phyloP scores from a whole-genome alignment of 2,113 vertebrate genomes.

The Crotalus tigris region DNA sequence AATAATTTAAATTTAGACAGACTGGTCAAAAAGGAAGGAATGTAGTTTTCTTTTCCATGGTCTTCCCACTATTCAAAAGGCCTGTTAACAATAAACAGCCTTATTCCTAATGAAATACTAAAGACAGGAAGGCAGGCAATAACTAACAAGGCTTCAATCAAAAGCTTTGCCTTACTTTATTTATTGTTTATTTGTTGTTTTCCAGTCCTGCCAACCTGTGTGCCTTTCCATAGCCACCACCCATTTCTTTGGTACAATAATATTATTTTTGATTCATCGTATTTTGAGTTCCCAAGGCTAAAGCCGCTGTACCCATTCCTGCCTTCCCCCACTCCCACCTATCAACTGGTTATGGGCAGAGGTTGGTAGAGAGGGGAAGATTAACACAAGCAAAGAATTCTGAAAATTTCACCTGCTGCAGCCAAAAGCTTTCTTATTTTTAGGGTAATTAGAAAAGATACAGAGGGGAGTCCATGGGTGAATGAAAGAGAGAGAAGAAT shows the following conservation, averaged over 20 bases:
- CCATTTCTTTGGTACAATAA: not conserved
- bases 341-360: not conserved
- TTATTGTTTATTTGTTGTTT: not conserved
- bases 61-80: not conserved
- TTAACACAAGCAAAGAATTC: not conserved
- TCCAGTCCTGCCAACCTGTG: not conserved
- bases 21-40: not conserved
- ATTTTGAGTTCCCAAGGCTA: not conserved
- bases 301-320: not conserved
- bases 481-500: not conserved
- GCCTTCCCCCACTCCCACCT: accelerated
- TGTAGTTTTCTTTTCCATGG: not conserved
- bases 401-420: not conserved
- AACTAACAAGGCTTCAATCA: not conserved
- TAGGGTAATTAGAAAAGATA: not conserved
- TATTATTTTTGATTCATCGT: not conserved
- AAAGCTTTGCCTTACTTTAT: not conserved
- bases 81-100: not conserved
- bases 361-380: not conserved
- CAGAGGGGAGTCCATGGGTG: accelerated
- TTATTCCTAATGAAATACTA: not conserved
- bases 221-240: not conserved
- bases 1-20: slow-evolving; percentile 13
- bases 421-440: not conserved
- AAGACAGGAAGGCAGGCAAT: not conserved